phyloP scores from a whole-genome alignment of 23 tunicate genomes.

The Trididemnum nubilum region DNA sequence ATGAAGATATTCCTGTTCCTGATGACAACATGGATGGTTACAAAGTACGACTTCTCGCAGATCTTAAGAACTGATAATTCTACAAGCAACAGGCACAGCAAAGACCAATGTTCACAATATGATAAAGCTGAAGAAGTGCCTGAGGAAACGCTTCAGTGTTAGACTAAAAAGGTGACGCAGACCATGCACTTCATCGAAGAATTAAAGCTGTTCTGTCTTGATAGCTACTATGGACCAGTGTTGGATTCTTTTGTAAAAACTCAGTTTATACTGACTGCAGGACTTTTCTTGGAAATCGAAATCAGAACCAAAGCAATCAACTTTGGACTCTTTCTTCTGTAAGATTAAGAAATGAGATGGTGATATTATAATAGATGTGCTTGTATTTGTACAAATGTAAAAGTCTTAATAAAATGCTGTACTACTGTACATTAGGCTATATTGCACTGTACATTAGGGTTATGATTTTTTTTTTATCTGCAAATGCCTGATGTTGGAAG shows the following conservation, averaged over 20 bases:
- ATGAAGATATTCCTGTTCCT: slow-evolving; percentile 9
- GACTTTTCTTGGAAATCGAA: slow-evolving; percentile 16
- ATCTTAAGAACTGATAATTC: slow-evolving; percentile 1
- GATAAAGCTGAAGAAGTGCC: too few species aligned
- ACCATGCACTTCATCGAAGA: neutral
- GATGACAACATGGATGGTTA: slow-evolving; percentile 7
- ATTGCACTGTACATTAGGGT: too few species aligned
- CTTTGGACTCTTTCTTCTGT: too few species aligned
- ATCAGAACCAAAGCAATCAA: slow-evolving; percentile 4
- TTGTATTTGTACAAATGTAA: neutral
- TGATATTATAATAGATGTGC: too few species aligned
- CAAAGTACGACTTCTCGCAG: slow-evolving; percentile 15
- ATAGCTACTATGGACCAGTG: neutral
- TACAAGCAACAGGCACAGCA: neutral
- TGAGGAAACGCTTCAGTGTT: too few species aligned
- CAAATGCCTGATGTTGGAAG: too few species aligned
- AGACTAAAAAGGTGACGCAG: neutral
- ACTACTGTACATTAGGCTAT: neutral
- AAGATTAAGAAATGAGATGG: neutral
- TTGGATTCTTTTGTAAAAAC: too few species aligned
- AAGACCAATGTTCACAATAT: too few species aligned
- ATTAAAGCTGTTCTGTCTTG: neutral
- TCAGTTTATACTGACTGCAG: slow-evolving; percentile 6
- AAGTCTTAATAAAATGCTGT: slow-evolving; percentile 1
- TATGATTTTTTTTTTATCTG: too few species aligned